Percentiles rank a stretch among this genome's conserved stretches.
Evolutionary conservation across 1,140 invertebrate genomes (phyloP).

Genomic region (Cheumatopsyche charites): DNA sequence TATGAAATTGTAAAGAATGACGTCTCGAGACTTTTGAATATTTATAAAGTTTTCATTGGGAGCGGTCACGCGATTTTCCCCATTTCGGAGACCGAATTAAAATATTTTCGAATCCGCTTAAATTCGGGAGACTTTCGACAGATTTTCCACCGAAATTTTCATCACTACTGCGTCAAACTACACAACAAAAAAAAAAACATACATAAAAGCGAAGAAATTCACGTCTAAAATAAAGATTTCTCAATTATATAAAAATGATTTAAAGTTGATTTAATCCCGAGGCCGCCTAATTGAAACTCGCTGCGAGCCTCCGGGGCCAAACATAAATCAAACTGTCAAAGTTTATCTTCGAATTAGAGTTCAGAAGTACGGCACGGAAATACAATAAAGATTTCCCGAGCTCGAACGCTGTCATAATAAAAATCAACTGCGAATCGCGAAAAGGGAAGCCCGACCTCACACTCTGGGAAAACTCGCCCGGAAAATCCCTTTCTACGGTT

Average conservation of each 20-base stretch:
- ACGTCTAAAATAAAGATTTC: constrained; percentile 10
- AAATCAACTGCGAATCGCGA: constrained; percentile 27
- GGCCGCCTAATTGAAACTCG: constrained; percentile 21
- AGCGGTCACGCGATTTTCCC: constrained; percentile 10
- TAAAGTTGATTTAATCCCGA: constrained; percentile 24
- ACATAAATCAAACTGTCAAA: constrained; percentile 40
- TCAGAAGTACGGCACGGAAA: constrained; percentile 27
- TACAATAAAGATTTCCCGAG: constrained; percentile 35
- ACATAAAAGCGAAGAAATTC: background rate
- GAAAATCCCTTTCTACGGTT: no score
- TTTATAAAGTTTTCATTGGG: constrained; percentile 18
- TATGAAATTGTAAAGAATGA: constrained; percentile 3
- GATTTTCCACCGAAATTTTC: no score
- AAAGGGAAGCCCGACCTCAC: background rate
- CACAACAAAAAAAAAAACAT: background rate
- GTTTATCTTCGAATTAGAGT: constrained; percentile 39
- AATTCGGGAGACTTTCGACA: no score
- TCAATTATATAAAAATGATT: constrained; percentile 28
- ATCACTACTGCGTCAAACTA: no score
- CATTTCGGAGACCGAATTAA: background rate
- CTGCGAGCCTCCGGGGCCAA: background rate
- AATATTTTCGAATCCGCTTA: no score
- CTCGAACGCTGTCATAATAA: constrained; percentile 38
- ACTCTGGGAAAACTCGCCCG: no score
- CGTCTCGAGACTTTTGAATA: constrained; percentile 17